Conservation (phyloP, 2,888 invertebrate genomes). For the Busseola fusca region DNA sequence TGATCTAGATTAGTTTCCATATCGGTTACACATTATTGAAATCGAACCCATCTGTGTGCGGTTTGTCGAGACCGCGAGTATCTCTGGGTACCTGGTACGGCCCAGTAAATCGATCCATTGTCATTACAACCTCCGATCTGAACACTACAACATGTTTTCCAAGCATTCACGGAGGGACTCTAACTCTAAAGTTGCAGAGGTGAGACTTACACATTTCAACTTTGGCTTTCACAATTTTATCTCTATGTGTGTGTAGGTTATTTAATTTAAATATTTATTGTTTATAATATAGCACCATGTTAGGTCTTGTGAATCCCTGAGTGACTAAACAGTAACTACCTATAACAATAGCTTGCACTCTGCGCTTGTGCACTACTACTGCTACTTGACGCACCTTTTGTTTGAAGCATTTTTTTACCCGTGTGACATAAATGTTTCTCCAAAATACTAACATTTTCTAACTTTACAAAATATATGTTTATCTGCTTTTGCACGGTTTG, state of each 20-base stretch:
- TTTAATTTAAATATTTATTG: conserved; percentile 29
- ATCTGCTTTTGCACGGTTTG: conserved; percentile 77
- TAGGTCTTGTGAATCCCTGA: conserved; percentile 61
- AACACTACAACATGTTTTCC: conserved; percentile 85
- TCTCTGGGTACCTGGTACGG: conserved; percentile 47
- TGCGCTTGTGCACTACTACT: conserved; percentile 79
- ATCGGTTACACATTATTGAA: conserved; percentile 63
- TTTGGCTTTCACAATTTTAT: conserved; percentile 49
- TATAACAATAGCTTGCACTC: conserved; percentile 72
- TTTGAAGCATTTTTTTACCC: conserved; percentile 70
- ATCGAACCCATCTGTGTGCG: conserved; percentile 63
- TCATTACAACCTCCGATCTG: conserved; percentile 72
- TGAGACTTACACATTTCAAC: conserved; percentile 71
- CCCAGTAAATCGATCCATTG: conserved; percentile 82
- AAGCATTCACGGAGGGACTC: conserved; percentile 84
- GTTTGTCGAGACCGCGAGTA: conserved; percentile 69
- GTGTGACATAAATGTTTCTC: conserved; percentile 79
- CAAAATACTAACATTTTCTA: conserved; percentile 88
- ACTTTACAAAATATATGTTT: conserved; percentile 66
- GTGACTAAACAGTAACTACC: conserved; percentile 71
- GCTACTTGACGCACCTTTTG: conserved; percentile 76
- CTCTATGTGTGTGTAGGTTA: conserved; percentile 30
- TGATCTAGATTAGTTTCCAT: conserved; percentile 62
- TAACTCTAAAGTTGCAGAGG: conserved; percentile 81
- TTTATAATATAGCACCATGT: conserved; percentile 50